Percentiles rank a stretch among this genome's conserved stretches.
Conservation (phyloP, 1,140 invertebrate genomes). For the Ceratitis capitata region DNA sequence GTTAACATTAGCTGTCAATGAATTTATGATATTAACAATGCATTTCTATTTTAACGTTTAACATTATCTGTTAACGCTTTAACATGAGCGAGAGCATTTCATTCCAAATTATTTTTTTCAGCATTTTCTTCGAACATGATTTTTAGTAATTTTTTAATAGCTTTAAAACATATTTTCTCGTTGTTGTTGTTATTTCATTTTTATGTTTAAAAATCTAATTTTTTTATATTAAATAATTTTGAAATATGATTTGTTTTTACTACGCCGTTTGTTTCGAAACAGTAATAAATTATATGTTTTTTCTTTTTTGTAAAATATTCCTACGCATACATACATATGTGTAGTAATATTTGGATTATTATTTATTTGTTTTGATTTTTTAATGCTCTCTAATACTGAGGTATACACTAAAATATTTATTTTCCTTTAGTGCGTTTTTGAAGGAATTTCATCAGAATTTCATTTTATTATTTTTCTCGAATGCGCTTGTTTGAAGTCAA, state of each 20-base stretch:
- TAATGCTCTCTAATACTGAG: background rate
- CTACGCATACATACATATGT: background rate
- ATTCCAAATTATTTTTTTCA: too few relatives aligned
- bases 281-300: too few relatives aligned
- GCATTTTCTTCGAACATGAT: too few relatives aligned
- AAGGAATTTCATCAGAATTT: too few relatives aligned
- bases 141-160: background rate
- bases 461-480: too few relatives aligned
- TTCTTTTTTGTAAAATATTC: background rate
- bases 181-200: background rate
- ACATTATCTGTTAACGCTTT: too few relatives aligned
- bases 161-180: background rate
- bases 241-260: background rate
- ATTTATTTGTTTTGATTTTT: slow-evolving; percentile 4
- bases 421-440: background rate
- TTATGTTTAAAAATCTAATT: background rate
- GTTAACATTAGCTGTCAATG: too few relatives aligned
- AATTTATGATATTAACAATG: too few relatives aligned
- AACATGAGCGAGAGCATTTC: too few relatives aligned
- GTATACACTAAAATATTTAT: background rate
- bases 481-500: too few relatives aligned
- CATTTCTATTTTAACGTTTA: too few relatives aligned
- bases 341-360: background rate
- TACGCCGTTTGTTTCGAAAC: background rate
- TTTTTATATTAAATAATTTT: background rate